Base-by-base conservation (phyloP, 2,888 invertebrate species). In the Mythimna lalbum region DNA sequence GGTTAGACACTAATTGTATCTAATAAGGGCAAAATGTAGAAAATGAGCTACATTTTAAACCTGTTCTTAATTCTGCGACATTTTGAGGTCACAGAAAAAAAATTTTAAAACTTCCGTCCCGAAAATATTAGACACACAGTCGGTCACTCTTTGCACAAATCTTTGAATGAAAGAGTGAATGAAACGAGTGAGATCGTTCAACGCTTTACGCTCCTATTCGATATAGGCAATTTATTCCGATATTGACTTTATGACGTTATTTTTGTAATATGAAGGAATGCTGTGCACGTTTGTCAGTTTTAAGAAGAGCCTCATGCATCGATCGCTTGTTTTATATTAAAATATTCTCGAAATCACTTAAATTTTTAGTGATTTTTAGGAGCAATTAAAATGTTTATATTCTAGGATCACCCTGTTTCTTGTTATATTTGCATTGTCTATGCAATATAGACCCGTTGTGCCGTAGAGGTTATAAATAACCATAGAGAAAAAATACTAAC, bases 191-290 rank as follows among this genome's bases (percentile, higher is more conserved):
- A 79, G 67, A 1, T 21, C 53, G 47, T 79, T 75, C 50, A 67
- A 59, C 43, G 68, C 69, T 76, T 73, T 49, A 63, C 50, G 72
- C 85, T 82, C 80, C 76, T 85, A 76, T 78, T 78, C 73, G 60
- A 73, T 80, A n/a, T 73, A 75, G 72, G 73, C 43, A 66, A 56
- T 67, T 43, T 57, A 53, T 82, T 85, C 73, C 21, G 80, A 82
- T 82, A 80, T 82, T 85, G 83, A 83, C 85, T 82, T 76, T 83
- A 76, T 66, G 14, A 69, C 21, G 21, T 63, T 64, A 56, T 57
- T 57, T 57, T 66, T 47, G 57, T 63, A 31, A 43, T 39, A 53
- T 27, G 4, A 47, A 62, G 14, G 49, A 62, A 62, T 52, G 33
- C 43, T 49, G 23, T 39, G 47, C 19, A 19, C 9, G 31, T 31